Evolutionary conservation across 2,113 vertebrate species (phyloP), one percentile per base, ranked within the genome.

Genomic region (Oxyruncus cristatus): DNA sequence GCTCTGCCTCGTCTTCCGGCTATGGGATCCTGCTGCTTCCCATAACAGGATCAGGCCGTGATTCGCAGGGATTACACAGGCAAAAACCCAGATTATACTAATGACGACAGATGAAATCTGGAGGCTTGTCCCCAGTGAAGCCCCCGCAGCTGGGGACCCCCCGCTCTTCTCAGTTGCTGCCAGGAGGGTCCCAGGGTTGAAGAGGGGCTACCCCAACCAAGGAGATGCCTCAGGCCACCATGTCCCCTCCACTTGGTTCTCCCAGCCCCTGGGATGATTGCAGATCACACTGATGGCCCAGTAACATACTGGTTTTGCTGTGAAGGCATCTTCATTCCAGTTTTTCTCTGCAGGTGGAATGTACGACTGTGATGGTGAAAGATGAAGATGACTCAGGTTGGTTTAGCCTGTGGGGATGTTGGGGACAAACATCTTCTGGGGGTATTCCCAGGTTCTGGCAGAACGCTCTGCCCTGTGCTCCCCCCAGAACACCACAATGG

Each of bases 301-400:
- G 67, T 73, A 49, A 30, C 46, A 9, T 6, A 28, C 53, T 46
- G 86, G 41, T 80, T 73, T 91, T 32, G 53, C 59, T 61, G 50
- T 46, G 52, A 0, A 14, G 42, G n/a, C 32, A 32, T 37, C 65
- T 67, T 46, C 2, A 0, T 50, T 41, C 33, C 66, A 0, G 5
- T 7, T 37, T 95, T 22, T 68, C 44, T 63, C 74, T 2, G 5
- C 89, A 98, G 98, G 97, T 96, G 33, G 50, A 14, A 19, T 98
- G 98, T 1, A 50, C 65, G 26, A 37, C 8, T 24, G 32, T 56
- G 55, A 63, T 4, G 0, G 20, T 10, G 50, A 46, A 1, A n/a
- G 42, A 24, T 5, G 3, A 91, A 53, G 10, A 55, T 20, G 49
- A 71, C 44, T 83, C 94, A 95, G 86, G 96, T 94, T 2, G 4